Evolutionary conservation across 2,888 invertebrate species (phyloP).

Genomic region (Alviniconcha strummeri): DNA sequence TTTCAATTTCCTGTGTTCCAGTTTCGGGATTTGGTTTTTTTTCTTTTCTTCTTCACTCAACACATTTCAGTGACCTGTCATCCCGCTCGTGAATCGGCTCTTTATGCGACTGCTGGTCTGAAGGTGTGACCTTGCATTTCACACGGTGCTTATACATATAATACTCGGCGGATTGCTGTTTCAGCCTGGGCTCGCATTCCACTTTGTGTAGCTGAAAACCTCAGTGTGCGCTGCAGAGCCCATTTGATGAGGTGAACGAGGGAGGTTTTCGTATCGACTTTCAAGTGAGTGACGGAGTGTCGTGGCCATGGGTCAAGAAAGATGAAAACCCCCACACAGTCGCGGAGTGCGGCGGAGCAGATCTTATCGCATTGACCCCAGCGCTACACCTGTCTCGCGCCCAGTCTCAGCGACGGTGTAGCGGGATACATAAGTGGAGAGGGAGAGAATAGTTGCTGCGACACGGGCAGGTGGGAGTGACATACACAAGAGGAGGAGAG

Average conservation of each 20-base stretch:
- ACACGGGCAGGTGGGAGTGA: not conserved
- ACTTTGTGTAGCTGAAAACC: no score
- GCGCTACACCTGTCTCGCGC: not conserved
- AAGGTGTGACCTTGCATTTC: slow-evolving; percentile 3
- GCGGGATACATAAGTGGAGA: not conserved
- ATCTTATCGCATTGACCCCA: slow-evolving; percentile 12
- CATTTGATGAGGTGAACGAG: no score
- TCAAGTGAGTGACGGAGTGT: no score
- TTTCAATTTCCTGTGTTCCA: not conserved
- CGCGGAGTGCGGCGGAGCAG: not conserved
- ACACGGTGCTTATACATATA: no score
- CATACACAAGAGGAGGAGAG: not conserved
- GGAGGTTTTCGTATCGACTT: no score
- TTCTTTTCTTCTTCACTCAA: not conserved
- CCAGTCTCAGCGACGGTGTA: not conserved
- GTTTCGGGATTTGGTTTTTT: not conserved
- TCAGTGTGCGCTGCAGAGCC: no score
- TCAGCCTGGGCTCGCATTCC: no score
- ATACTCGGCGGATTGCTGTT: no score
- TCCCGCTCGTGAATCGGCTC: not conserved
- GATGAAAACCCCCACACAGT: not conserved
- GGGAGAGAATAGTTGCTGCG: not conserved
- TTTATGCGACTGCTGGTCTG: not conserved
- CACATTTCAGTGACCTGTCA: not conserved
- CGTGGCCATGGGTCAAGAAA: not conserved